Percentiles rank a stretch among this genome's conserved stretches.
phyloP scores from a whole-genome alignment of 1,140 invertebrate genomes.

The Brachionus paranguensis region DNA sequence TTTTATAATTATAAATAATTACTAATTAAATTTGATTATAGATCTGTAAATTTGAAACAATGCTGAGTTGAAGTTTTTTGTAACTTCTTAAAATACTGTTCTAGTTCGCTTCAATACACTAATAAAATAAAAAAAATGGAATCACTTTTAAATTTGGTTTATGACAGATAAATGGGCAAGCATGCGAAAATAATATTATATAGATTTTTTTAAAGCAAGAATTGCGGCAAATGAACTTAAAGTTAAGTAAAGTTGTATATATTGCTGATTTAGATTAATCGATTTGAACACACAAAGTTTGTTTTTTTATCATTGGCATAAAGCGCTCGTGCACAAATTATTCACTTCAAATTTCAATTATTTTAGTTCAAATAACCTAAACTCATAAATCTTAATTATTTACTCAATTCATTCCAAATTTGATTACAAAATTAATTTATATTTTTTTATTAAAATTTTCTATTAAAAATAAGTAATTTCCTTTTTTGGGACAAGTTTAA shows the following conservation, averaged over 20 bases:
- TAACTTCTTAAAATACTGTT: background rate
- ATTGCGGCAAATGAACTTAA: background rate
- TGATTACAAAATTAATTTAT: background rate
- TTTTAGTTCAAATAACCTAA: background rate
- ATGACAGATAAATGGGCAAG: background rate
- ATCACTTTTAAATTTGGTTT: background rate
- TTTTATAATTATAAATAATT: too few relatives aligned
- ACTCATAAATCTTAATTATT: background rate
- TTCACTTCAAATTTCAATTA: background rate
- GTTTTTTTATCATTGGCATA: background rate
- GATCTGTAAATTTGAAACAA: too few relatives aligned
- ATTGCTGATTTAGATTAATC: background rate
- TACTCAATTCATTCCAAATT: background rate
- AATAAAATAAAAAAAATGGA: background rate
- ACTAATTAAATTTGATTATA: too few relatives aligned
- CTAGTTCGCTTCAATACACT: background rate
- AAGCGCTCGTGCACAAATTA: background rate
- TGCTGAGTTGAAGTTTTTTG: too few relatives aligned
- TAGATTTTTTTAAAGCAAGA: background rate
- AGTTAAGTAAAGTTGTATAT: background rate
- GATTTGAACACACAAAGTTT: background rate
- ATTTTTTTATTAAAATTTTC: background rate
- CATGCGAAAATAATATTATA: background rate
- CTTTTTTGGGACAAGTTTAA: background rate
- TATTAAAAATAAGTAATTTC: background rate